phyloP scores from a whole-genome alignment of 2,113 vertebrate species.

The Albula glossodonta region DNA sequence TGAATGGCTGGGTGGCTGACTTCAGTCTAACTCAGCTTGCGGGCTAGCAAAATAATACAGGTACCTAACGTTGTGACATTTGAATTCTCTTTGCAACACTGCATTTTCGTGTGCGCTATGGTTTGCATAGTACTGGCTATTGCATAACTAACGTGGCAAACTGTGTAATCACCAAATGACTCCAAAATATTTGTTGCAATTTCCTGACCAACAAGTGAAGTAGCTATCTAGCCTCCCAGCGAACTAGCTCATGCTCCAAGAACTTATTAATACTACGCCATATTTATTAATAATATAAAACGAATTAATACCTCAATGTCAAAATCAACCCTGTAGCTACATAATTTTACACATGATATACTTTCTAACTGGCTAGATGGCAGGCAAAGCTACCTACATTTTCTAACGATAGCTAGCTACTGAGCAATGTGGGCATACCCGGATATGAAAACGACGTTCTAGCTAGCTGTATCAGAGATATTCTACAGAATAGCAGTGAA shows the following conservation, averaged over 20 bases:
- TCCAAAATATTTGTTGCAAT: neutral
- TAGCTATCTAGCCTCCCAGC: neutral
- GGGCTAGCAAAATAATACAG: too few relatives aligned
- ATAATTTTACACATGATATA: neutral
- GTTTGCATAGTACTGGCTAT: neutral
- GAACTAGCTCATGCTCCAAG: neutral
- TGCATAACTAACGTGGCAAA: neutral
- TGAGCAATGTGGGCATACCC: neutral
- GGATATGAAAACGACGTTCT: neutral
- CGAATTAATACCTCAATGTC: neutral
- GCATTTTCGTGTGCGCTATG: neutral
- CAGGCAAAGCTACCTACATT: neutral
- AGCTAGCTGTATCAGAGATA: neutral
- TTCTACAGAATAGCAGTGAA: neutral
- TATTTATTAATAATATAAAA: neutral
- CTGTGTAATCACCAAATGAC: conserved; percentile 21
- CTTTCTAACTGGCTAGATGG: neutral
- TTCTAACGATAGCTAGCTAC: neutral
- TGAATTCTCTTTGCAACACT: neutral
- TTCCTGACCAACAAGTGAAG: neutral
- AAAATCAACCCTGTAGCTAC: neutral
- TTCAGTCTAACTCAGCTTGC: too few relatives aligned
- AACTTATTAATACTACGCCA: neutral
- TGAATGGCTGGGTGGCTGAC: too few relatives aligned
- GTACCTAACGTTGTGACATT: neutral